These are phyloP conservation scores for Athrips mouffetella DNA, from an alignment of 2,888 invertebrate species.

Conservation along the genomic window DNA sequence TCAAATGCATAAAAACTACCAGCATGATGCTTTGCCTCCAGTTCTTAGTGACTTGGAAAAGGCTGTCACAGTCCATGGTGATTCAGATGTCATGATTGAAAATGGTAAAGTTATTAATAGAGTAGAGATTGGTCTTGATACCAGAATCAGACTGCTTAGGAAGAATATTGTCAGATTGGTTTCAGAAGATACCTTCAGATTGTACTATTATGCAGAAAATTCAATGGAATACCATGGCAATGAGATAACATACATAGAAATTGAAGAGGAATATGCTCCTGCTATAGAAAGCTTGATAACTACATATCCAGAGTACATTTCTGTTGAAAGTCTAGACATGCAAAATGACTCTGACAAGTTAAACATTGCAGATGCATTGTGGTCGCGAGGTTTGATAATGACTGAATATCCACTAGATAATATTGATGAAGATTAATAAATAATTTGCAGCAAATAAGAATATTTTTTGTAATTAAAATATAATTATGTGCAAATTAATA, in stretches of 20 bases:
- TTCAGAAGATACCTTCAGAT: slow-evolving; percentile 78
- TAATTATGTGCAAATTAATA: no score
- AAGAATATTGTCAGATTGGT: slow-evolving; percentile 80
- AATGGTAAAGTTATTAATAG: slow-evolving; percentile 81
- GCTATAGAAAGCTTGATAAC: slow-evolving; percentile 84
- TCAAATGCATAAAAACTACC: slow-evolving; percentile 89
- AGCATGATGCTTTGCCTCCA: slow-evolving; percentile 94
- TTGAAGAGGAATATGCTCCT: slow-evolving; percentile 82
- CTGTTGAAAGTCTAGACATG: slow-evolving; percentile 84
- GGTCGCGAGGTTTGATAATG: slow-evolving; percentile 90
- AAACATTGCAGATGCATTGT: slow-evolving; percentile 82
- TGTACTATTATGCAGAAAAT: slow-evolving; percentile 93
- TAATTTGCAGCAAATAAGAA: no score
- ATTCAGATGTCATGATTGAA: slow-evolving; percentile 82
- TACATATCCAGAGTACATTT: slow-evolving; percentile 86
- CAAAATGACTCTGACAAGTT: slow-evolving; percentile 82
- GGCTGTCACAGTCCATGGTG: slow-evolving; percentile 83
- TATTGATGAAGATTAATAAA: slow-evolving; percentile 63
- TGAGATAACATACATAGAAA: slow-evolving; percentile 83
- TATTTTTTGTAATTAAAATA: no score
- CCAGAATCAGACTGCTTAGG: slow-evolving; percentile 78
- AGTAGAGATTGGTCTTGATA: slow-evolving; percentile 82
- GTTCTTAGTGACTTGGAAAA: slow-evolving; percentile 82
- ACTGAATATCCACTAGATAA: slow-evolving; percentile 80
- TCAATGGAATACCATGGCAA: slow-evolving; percentile 90